A percentile compares a stretch with the other conserved stretches of the same genome.
These are phyloP conservation scores for Tribolium madens DNA, from an alignment of 1,140 invertebrate species.

Conservation along the genomic window DNA sequence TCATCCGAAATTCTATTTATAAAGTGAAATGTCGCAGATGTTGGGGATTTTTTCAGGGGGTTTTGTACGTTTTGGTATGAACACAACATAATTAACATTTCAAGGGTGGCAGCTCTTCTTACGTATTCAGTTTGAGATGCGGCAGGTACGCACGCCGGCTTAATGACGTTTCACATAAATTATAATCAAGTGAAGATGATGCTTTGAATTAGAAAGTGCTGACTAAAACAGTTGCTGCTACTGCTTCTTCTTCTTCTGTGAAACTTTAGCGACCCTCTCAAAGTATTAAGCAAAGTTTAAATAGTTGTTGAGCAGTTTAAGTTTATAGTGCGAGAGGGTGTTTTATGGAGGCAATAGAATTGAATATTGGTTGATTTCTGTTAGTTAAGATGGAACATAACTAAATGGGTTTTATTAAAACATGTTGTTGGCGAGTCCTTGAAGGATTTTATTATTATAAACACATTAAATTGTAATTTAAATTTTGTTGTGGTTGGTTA, in stretches of 20 bases:
- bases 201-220: constrained; percentile 41
- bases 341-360: constrained; percentile 6
- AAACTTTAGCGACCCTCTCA: constrained; percentile 36
- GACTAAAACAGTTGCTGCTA: constrained; percentile 7
- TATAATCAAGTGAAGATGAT: constrained; percentile 50
- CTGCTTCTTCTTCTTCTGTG: neutral
- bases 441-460: constrained; percentile 45
- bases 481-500: constrained; percentile 39
- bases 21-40: constrained; percentile 38
- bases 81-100: constrained; percentile 48
- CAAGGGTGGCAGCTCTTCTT: constrained; percentile 16
- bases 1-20: constrained; percentile 33
- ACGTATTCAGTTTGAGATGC: constrained; percentile 49
- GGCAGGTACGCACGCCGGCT: constrained; percentile 41
- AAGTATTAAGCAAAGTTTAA: constrained; percentile 43
- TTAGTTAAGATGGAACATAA: neutral
- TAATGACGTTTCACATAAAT: constrained; percentile 49
- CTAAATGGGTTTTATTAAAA: neutral
- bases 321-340: constrained; percentile 22
- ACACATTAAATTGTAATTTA: constrained; percentile 46
- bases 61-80: constrained; percentile 8
- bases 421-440: constrained; percentile 10
- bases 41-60: neutral
- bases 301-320: constrained; percentile 37
- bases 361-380: neutral